phyloP scores from a whole-genome alignment of 1,140 invertebrate species.

The Drosophila carrolli region DNA sequence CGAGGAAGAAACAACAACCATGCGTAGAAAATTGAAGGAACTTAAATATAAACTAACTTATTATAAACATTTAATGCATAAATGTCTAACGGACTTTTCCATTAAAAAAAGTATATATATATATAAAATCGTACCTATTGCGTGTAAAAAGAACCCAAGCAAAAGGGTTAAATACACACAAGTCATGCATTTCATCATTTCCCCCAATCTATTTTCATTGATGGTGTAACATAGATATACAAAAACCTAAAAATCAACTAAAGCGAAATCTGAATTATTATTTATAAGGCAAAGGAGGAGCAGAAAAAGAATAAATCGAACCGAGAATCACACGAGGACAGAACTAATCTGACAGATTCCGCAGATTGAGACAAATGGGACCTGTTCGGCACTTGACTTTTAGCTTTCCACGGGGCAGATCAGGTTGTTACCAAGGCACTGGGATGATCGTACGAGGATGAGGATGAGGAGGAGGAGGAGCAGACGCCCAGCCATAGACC shows the following conservation, averaged over 20 bases:
- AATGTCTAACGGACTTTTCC: constrained; percentile 49
- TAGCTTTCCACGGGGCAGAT: constrained; percentile 3
- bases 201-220: constrained; percentile 63
- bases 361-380: not conserved
- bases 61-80: constrained; percentile 36
- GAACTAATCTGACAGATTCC: constrained; percentile 4
- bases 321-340: constrained; percentile 1
- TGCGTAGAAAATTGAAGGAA: constrained; percentile 75
- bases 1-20: constrained; percentile 68
- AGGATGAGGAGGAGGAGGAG: constrained; percentile 1
- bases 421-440: constrained; percentile 7
- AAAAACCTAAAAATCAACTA: constrained; percentile 41
- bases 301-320: constrained; percentile 12
- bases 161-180: constrained; percentile 28
- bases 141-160: constrained; percentile 16
- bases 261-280: constrained; percentile 25
- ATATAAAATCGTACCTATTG: constrained; percentile 26
- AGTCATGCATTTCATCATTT: constrained; percentile 53
- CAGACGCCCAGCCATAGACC: constrained; percentile 17
- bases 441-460: constrained; percentile 1
- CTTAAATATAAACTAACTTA: constrained; percentile 63
- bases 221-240: constrained; percentile 81
- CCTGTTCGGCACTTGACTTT: constrained; percentile 13
- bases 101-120: constrained; percentile 24
- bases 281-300: constrained; percentile 10